Evolutionary conservation across 2,113 vertebrate species (phyloP), one percentile per base, ranked within the genome.

Genomic region (Labrus mixtus): DNA sequence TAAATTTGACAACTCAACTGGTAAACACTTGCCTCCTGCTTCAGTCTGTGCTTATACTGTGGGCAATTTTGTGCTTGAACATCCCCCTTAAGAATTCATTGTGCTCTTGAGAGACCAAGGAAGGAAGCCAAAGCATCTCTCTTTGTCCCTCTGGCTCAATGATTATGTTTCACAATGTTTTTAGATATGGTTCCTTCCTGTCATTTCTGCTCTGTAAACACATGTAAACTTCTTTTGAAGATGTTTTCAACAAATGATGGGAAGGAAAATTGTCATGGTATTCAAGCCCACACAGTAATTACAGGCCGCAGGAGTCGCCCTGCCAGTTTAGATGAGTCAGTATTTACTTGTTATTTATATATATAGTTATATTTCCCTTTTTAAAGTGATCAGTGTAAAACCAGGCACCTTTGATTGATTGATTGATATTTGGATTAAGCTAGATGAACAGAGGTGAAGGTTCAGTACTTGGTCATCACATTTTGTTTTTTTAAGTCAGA

Each of bases 21-120:
- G 86, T 96, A 95, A 95, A 95, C 95, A 95, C 94, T 94, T 95
- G 92, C 91, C 94, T 93, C 79, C 73, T 80, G 64, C 69, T 84
- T 63, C 39, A 68, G 90, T 95, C 94, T 97, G 95, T 96, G 94
- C 94, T 97, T 96, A 95, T 95, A 96, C 94, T 96, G 94, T 96
- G 95, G 95, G 95, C 95, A 91, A 89, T 62, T 68, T 65, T 29
- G 56, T 55, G 23, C 64, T 58, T 45, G 8, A 9, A 12, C 13
- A 1, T 12, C 22, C 54, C 17, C 1, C 5, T 46, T 1, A 23
- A 70, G 22, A 22, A 5, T 61, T 58, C 22, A 51, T 59, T 78
- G 50, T 63, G 79, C 53, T 62, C 93, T 94, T 93, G 93, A 92
- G 93, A 94, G 92, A 92, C 91, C 92, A 92, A 94, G 94, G 93